Percentiles rank a stretch among this genome's conserved stretches.
phyloP scores from a whole-genome alignment of 2,888 invertebrate species.

The Phymatocera aterrima region DNA sequence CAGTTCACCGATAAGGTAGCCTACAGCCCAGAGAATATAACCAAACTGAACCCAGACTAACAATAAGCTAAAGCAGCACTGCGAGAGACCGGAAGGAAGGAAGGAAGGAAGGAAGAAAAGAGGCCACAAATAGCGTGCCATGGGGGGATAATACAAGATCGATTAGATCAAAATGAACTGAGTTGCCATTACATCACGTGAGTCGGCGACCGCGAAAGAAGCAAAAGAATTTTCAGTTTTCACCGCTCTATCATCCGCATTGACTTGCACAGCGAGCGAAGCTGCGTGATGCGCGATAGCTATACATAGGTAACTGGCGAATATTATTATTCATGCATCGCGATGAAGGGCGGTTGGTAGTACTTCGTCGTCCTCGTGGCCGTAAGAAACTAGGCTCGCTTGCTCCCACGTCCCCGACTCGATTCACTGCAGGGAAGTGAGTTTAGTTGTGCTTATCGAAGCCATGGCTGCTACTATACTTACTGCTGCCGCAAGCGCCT shows the following conservation, averaged over 20 bases:
- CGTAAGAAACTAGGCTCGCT: slow-evolving; percentile 22
- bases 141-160: too few species aligned
- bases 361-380: neutral
- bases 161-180: slow-evolving; percentile 9
- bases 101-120: slow-evolving; percentile 31
- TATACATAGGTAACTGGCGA: neutral
- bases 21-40: neutral
- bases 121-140: neutral
- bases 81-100: slow-evolving; percentile 43
- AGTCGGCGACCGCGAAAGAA: neutral
- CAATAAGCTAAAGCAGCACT: neutral
- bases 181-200: neutral
- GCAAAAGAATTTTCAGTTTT: too few species aligned
- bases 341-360: neutral
- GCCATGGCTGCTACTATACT: neutral
- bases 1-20: slow-evolving; percentile 50
- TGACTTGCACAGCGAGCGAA: too few species aligned
- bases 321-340: neutral
- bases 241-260: too few species aligned
- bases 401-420: too few species aligned
- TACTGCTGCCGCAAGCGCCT: neutral
- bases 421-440: neutral
- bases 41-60: neutral
- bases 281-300: too few species aligned
- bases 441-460: slow-evolving; percentile 30